phyloP scores from a whole-genome alignment of 2,888 invertebrate species.

The Abrostola triplasia region DNA sequence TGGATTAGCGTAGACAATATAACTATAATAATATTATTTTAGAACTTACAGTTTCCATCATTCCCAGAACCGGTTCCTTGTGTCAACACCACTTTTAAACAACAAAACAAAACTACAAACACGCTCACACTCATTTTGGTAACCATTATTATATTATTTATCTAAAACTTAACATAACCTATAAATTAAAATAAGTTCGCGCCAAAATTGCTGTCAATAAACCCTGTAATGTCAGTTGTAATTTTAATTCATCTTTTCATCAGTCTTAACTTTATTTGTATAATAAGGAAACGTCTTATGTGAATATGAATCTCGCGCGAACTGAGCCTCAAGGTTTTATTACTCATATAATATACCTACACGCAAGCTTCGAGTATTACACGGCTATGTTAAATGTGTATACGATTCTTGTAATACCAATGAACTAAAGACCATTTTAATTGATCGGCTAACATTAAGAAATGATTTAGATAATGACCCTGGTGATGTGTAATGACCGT shows the following conservation, averaged over 20 bases:
- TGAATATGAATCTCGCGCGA: slow-evolving; percentile 47
- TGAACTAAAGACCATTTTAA: slow-evolving; percentile 16
- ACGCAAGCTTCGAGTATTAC: slow-evolving; percentile 31
- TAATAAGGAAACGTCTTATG: slow-evolving; percentile 44
- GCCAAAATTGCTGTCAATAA: slow-evolving; percentile 44
- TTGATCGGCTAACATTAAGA: slow-evolving; percentile 30
- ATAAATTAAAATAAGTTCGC: slow-evolving; percentile 44
- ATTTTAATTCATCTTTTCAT: slow-evolving; percentile 41
- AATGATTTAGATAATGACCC: slow-evolving; percentile 48
- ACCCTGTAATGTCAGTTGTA: slow-evolving; percentile 12
- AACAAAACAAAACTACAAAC: slow-evolving; percentile 66
- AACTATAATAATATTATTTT: slow-evolving; percentile 11
- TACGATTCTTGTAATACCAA: slow-evolving; percentile 7
- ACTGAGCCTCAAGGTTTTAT: slow-evolving; percentile 59
- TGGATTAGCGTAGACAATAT: neutral
- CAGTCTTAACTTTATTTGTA: neutral
- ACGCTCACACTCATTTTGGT: slow-evolving; percentile 66
- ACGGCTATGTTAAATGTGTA: slow-evolving; percentile 55
- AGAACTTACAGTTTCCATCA: slow-evolving; percentile 77
- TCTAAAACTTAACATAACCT: slow-evolving; percentile 19
- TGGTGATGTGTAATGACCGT: slow-evolving; percentile 17
- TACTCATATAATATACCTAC: slow-evolving; percentile 39
- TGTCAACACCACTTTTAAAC: slow-evolving; percentile 64
- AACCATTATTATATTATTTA: slow-evolving; percentile 12
- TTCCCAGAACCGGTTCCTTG: slow-evolving; percentile 76